A percentile compares a stretch with the other conserved stretches of the same genome.
phyloP scores from a whole-genome alignment of 2,113 vertebrate species.

The Stictonetta naevosa region DNA sequence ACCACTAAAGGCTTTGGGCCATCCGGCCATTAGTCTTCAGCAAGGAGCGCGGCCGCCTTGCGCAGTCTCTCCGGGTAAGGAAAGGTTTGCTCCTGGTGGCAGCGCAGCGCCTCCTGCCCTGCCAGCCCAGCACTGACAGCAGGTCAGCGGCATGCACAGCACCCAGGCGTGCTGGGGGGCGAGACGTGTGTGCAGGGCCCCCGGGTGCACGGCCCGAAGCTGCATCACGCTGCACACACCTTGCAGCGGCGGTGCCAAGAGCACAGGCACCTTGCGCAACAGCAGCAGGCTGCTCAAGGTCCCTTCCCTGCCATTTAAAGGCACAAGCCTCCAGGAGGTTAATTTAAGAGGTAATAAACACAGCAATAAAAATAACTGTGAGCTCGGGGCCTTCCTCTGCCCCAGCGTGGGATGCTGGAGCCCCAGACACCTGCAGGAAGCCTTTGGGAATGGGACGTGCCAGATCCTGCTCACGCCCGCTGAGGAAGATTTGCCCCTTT shows the following conservation, averaged over 20 bases:
- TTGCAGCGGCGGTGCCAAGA: not conserved
- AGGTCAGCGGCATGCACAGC: not conserved
- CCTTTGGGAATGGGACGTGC: not conserved
- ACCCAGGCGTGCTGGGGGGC: fast-evolving
- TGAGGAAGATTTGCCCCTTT: not conserved
- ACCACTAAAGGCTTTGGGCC: not conserved
- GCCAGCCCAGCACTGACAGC: not conserved
- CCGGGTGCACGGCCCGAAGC: not conserved
- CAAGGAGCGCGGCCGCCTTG: not conserved
- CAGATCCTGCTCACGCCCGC: not conserved
- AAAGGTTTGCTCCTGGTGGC: not conserved
- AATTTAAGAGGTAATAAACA: slow-evolving; percentile 55
- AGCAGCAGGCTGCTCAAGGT: not conserved
- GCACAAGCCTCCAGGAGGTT: slow-evolving; percentile 24
- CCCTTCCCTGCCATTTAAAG: not conserved
- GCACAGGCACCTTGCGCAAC: not conserved
- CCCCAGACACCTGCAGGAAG: not conserved
- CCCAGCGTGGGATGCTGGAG: not conserved
- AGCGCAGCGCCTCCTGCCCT: not conserved
- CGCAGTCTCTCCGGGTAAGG: fast-evolving
- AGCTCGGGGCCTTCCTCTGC: not conserved
- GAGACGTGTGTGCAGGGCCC: fast-evolving
- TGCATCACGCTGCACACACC: not conserved
- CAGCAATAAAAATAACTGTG: slow-evolving; percentile 57
- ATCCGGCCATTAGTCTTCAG: not conserved